Base-by-base conservation (phyloP, 2,888 invertebrate genomes). In the Machimus atricapillus region DNA sequence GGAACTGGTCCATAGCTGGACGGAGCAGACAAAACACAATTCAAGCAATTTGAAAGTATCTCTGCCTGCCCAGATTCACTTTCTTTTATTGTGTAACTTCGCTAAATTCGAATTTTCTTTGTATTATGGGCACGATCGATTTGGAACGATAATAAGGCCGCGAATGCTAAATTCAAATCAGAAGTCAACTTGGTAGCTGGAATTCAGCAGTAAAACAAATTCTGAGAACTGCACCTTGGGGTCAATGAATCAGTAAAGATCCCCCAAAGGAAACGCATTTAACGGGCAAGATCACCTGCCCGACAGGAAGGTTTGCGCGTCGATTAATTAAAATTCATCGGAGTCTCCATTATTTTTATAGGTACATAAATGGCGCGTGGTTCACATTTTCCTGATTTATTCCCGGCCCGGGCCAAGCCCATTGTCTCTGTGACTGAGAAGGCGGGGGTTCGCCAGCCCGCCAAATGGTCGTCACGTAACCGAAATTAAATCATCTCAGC, bases 281-380 rank as follows among this genome's bases (percentile, higher is more conserved):
- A 78, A 78, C 78, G 78, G 43, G 40, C 78, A 12, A 78, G 27
- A 40, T 43, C 78, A 78, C 37, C 27, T 78, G 43, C 37, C 46
- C 43, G 78, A 40, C 43, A 37, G 78, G 43, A 78, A 78, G 78
- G 43, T 46, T 78, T 66, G 66, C 78, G 14, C 19, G 78, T 19
- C 23, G 40, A 78, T 23, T 27, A 78, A 78, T 78, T 78, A 78
- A 78, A 19, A 78, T 78, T 78, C 78, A 40, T 14, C 43, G 40
- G 27, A 78, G 78, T 19, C 43, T 23, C 40, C 78, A 78, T 78
- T 78, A 78, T 40, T 23, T 78, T 78, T 78, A 78, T 78, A 43
- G 78, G 40, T 23, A 83, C 83, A 83, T 83, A 83, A 43, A 73
- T 83, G 66, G 73, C 83, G 73, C 83, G 83, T 83, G 83, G 83